Base-by-base conservation (phyloP, 2,888 invertebrate genomes). In the Hecatera dysodea region DNA sequence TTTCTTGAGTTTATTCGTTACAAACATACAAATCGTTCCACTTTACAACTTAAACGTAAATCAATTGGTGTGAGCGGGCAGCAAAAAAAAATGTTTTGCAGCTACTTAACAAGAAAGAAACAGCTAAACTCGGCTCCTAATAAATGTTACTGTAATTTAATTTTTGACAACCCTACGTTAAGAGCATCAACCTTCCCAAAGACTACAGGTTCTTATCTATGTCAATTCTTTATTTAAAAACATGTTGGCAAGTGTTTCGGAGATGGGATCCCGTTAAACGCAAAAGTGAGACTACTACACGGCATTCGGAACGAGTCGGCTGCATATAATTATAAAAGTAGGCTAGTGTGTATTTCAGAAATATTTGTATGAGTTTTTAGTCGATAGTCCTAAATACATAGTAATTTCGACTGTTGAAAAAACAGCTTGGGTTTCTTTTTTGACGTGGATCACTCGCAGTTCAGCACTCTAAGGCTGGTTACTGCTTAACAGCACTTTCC, bases 211-310 rank as follows among this genome's bases (percentile, higher is more conserved):
- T 90, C 63, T 86, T 91, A 90, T 93, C 91, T 91, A 89, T 93
- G 92, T 91, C 91, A 92, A 89, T 88, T 86, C 69, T 86, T 82
- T 88, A 89, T 90, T 88, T 81, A 89, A 89, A 90, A 93, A 92
- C 90, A 87, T 89, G 90, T 88, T 87, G 82, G 83, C 77, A 62
- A 69, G 80, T 81, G 75, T 88, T 89, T 87, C 79, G 81, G 82
- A 88, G 87, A 88, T 83, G 81, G 80, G 78, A 67, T 92, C 82
- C 94, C 93, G 94, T 94, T 94, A 93, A 74, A 81, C 81, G 88
- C 87, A 90, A 90, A 91, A 87, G 88, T 84, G 87, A 80, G 81
- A 65, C 61, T 33, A 70, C 57, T 81, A 64, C 39, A n/a, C 39
- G 27, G 92, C 67, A 72, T 67, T 64, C 71, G 56, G 55, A 70